Evolutionary conservation across 2,888 invertebrate species (phyloP).

Genomic region (Linnaemya tessellans): DNA sequence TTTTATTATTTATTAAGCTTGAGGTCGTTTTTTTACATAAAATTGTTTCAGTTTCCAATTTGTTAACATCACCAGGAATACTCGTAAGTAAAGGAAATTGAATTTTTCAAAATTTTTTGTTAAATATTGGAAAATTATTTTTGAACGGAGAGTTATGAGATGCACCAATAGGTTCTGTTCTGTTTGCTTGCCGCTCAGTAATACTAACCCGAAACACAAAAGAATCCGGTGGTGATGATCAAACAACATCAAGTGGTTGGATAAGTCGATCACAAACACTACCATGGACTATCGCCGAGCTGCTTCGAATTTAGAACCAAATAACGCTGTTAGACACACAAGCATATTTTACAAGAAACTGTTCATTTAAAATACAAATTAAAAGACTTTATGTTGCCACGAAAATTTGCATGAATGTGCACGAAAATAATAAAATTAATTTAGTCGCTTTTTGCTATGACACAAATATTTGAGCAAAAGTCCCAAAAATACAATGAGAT

Average conservation of each 20-base stretch:
- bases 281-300: neutral
- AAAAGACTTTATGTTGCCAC: neutral
- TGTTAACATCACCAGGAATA: no score
- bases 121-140: no score
- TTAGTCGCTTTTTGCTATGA: conserved; percentile 1
- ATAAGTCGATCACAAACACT: conserved; percentile 28
- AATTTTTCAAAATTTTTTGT: no score
- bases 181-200: no score
- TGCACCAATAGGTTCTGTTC: no score
- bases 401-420: neutral
- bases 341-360: neutral
- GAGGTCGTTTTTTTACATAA: no score
- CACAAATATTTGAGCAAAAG: neutral
- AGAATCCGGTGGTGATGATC: conserved; percentile 34
- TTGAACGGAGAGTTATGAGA: no score
- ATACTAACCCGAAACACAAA: no score
- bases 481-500: conserved; percentile 12
- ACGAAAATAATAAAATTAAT: neutral
- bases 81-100: no score
- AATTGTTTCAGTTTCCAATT: no score
- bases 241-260: conserved; percentile 49
- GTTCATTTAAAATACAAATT: neutral
- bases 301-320: neutral
- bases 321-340: neutral
- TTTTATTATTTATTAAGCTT: no score